Evolutionary conservation across 2,113 vertebrate genomes (phyloP), one percentile per base, ranked within the genome.

Genomic region (Paramormyrops kingsleyae): DNA sequence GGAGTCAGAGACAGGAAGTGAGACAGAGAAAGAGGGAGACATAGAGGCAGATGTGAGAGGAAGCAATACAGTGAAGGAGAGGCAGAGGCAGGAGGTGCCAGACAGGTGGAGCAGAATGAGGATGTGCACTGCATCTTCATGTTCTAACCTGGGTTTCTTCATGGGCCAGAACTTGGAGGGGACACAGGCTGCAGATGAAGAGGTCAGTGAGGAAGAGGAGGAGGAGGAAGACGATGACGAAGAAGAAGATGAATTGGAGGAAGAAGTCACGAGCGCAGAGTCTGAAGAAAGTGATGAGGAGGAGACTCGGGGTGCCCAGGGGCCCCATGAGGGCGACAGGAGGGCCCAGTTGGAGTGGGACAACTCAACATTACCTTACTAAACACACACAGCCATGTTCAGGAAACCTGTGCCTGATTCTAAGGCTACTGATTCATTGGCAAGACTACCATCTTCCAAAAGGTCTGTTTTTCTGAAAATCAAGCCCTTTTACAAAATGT

Each of bases 221-320:
- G 97, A 94, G 0, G 97, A 94, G 7, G 96, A 96, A 1, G 95
- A 94, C 17, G 94, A 95, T 12, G 96, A 97, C 10, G 92, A 94
- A 21, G 96, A 96, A 0, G 94, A 96, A 6, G 97, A 96, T 0
- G 97, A 97, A 1, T 97, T 97, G 39, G 96, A 96, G 0, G 89
- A 96, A 7, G 98, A 98, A 91, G 97, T 97, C 89, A 97, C 97
- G 90, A 98, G 97, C 90, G 97, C 96, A 47, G 97, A 98, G 90
- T 98, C 98, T 74, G 98, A 98, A 35, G 97, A 97, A 92, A 99
- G 97, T 47, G 97, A 97, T 84, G 97, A 99, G 3, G 97, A 97
- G 42, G 95, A 94, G 84, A 91, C 93, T 83, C 94, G 95, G 92
- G 94, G 95, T 93, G 95, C 96, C 91, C 95, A 92, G 92, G 93